These are phyloP conservation scores for Peromyscus melanophrys DNA, from an alignment of 2,797 vertebrate genomes.

Conservation along the genomic window DNA sequence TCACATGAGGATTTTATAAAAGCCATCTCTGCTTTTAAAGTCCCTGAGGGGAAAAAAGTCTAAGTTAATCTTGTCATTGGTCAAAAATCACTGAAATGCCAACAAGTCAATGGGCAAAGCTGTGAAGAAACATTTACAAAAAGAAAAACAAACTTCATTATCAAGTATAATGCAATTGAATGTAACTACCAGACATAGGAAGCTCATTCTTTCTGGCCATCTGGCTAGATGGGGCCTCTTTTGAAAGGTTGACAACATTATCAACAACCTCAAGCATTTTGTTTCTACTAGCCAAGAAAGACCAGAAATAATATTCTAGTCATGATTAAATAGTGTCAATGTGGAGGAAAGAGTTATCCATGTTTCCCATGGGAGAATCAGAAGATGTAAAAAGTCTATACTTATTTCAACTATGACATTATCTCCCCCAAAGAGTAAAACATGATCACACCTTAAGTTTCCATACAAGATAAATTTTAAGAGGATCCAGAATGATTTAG, in stretches of 20 bases:
- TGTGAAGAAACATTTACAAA: slow-evolving; percentile 49
- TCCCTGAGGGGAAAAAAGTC: background rate
- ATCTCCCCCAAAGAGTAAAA: slow-evolving; percentile 43
- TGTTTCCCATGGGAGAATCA: background rate
- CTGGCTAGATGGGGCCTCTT: background rate
- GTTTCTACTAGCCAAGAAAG: background rate
- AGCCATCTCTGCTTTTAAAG: background rate
- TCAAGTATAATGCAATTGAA: background rate
- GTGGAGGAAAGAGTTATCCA: background rate
- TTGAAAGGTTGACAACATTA: background rate
- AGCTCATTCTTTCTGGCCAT: too few species aligned
- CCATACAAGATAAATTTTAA: background rate
- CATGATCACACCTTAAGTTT: background rate
- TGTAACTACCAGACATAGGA: background rate
- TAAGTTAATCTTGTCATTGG: background rate
- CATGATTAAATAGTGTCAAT: background rate
- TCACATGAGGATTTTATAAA: background rate
- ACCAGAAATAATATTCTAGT: background rate
- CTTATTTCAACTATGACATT: background rate
- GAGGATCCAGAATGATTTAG: slow-evolving; percentile 19
- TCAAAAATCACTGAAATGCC: slow-evolving; percentile 51
- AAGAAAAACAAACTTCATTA: slow-evolving; percentile 12
- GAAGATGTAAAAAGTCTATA: background rate
- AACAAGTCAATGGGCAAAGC: slow-evolving; percentile 8
- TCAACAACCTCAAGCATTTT: background rate